Base-by-base conservation (phyloP, 1,140 invertebrate species). In the Belonocnema kinseyi region DNA sequence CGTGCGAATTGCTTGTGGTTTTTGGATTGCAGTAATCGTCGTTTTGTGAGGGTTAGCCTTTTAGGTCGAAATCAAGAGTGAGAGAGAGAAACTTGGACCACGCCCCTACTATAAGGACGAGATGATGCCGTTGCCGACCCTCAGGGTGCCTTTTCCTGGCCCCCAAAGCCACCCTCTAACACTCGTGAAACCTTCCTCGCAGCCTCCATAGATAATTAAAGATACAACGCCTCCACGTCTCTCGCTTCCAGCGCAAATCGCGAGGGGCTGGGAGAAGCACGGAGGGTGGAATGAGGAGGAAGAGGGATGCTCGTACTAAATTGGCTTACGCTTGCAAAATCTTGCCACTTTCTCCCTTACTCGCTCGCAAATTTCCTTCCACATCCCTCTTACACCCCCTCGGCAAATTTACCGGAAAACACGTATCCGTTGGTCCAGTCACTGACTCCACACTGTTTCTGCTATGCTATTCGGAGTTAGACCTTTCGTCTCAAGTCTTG, bases 251-350 rank as follows among this genome's bases (percentile, higher is more conserved):
- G 52, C 74, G 54, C 19, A 74, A 74, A 76, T 26, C 50, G 66
- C 21, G 50, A 33, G 16, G 56, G 71, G 53, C 21, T n/a, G 75
- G 51, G 74, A 21, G 50, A 72, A 58, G 73, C 73, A 16, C 4
- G 50, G 56, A 73, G 16, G n/a, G 16, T 4, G 72, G 21, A 12
- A 17, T 17, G 4, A 61, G 56, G 61, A 73, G 51, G 72, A 76
- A 19, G 54, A 56, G 54, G 54, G 21, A 56, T 56, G 79, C 77
- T 77, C 54, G 75, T 78, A 75, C 73, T 83, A 87, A 88, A 88
- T 87, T 89, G 85, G 86, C 85, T 88, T 89, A 87, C 86, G 88
- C 81, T 75, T 79, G 82, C 85, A 78, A 81, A 87, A 88, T 88
- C 81, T 87, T 83, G 82, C 82, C 73, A 71, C 78, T 74, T 75